A percentile compares a stretch with the other conserved stretches of the same genome.
Evolutionary conservation across 2,888 invertebrate genomes (phyloP).

Genomic region (Zaprionus bogoriensis): DNA sequence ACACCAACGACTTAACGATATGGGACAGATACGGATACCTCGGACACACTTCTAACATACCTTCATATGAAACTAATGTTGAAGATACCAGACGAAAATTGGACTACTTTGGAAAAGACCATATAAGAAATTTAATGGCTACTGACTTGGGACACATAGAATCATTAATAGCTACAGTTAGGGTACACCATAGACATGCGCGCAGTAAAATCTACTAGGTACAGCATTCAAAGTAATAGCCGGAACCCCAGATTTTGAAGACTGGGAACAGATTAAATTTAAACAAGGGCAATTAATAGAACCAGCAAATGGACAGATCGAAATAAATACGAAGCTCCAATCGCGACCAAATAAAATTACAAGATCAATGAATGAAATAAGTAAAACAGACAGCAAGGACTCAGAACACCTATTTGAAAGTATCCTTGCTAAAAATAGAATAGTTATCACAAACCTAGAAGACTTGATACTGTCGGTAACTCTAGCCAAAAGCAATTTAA

Average conservation of each 20-base stretch:
- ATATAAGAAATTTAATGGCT: not conserved
- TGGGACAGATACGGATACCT: not conserved
- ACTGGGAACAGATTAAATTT: constrained; percentile 2
- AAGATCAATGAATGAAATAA: not conserved
- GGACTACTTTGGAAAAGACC: too few species aligned
- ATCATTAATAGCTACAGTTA: not conserved
- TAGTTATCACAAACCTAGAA: not conserved
- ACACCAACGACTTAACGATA: not conserved
- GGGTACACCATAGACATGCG: not conserved
- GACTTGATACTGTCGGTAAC: not conserved
- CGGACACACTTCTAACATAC: not conserved
- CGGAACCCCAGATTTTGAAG: not conserved
- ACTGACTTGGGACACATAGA: not conserved
- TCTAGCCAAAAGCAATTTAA: not conserved
- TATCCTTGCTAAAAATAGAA: not conserved
- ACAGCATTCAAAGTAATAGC: not conserved
- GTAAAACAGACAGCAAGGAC: not conserved
- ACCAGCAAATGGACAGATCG: constrained; percentile 1
- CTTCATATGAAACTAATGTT: not conserved
- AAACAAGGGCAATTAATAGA: constrained; percentile 12
- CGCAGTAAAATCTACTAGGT: not conserved
- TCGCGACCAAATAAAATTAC: constrained; percentile 3
- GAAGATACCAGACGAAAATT: not conserved
- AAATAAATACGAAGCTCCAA: constrained; percentile 10
- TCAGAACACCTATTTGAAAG: not conserved